Evolutionary conservation across 2,888 invertebrate species (phyloP).

Genomic region (Hesperia comma): DNA sequence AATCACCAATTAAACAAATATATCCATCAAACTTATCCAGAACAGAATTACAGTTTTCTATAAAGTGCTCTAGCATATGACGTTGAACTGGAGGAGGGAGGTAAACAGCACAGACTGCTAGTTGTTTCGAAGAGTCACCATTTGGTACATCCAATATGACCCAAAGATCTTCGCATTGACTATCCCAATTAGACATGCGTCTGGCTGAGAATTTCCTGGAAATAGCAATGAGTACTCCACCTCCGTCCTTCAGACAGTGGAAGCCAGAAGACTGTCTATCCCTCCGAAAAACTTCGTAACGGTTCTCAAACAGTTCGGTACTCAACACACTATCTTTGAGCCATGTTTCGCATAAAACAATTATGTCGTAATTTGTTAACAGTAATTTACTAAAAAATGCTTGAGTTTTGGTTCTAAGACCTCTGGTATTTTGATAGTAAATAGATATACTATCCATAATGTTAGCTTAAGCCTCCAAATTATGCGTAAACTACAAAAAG

Average conservation of each 20-base stretch:
- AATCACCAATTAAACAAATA: neutral
- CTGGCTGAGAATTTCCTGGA: neutral
- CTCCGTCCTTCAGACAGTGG: slow-evolving; percentile 12
- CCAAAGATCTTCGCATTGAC: slow-evolving; percentile 30
- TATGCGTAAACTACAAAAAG: too few species aligned
- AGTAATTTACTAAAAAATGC: slow-evolving; percentile 9
- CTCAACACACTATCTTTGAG: slow-evolving; percentile 8
- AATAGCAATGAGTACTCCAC: slow-evolving; percentile 23
- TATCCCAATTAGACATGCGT: neutral
- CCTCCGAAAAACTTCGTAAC: slow-evolving; percentile 25
- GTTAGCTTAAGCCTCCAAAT: too few species aligned
- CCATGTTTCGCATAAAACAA: slow-evolving; percentile 28
- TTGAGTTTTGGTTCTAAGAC: slow-evolving; percentile 19
- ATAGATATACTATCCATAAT: slow-evolving; percentile 8
- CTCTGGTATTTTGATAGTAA: slow-evolving; percentile 31
- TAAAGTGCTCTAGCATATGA: neutral
- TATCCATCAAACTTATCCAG: neutral
- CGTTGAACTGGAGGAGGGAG: neutral
- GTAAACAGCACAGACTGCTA: neutral
- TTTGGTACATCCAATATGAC: neutral
- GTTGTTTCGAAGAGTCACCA: neutral
- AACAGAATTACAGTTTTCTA: neutral
- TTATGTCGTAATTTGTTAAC: slow-evolving; percentile 23
- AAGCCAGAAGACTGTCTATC: slow-evolving; percentile 22
- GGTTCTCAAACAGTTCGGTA: slow-evolving; percentile 24